A percentile compares a stretch with the other conserved stretches of the same genome.
These are phyloP conservation scores for Thamnophis sirtalis DNA, from an alignment of 2,113 vertebrate species.

Conservation along the genomic window DNA sequence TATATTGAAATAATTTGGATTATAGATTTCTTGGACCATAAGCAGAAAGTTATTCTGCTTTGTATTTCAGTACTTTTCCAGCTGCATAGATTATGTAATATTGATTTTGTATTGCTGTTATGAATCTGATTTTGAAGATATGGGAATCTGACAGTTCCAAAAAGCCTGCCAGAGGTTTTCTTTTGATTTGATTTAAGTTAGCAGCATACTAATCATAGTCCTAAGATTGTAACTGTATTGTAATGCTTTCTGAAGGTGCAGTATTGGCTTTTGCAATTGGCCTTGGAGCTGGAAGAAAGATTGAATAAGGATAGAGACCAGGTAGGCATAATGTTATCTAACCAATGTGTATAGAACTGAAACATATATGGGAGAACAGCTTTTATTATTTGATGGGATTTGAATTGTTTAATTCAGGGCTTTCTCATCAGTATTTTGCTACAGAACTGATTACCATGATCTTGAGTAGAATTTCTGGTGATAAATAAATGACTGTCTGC, in stretches of 20 bases:
- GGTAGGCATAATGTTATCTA: slow-evolving; percentile 68
- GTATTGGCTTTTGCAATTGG: slow-evolving; percentile 90
- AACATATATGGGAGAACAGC: background rate
- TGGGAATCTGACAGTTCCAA: background rate
- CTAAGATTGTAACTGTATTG: background rate
- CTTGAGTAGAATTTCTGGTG: background rate
- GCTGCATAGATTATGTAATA: background rate
- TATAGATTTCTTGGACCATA: background rate
- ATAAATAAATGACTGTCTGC: background rate
- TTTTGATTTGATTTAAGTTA: background rate
- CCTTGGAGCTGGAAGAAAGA: slow-evolving; percentile 90
- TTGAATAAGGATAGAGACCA: slow-evolving; percentile 84
- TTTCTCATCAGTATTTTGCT: background rate
- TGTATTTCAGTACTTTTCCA: background rate
- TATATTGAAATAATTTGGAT: background rate
- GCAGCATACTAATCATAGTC: background rate
- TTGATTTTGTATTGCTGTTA: background rate
- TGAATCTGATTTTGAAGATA: fast-evolving
- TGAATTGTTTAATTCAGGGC: background rate
- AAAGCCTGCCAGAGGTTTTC: background rate
- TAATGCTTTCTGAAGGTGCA: slow-evolving; percentile 76
- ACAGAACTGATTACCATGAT: background rate
- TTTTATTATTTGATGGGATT: background rate
- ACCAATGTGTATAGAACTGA: background rate
- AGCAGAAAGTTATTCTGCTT: background rate